Evolutionary conservation across 2,113 vertebrate genomes (phyloP).

Genomic region (Phrynocephalus versicolor): DNA sequence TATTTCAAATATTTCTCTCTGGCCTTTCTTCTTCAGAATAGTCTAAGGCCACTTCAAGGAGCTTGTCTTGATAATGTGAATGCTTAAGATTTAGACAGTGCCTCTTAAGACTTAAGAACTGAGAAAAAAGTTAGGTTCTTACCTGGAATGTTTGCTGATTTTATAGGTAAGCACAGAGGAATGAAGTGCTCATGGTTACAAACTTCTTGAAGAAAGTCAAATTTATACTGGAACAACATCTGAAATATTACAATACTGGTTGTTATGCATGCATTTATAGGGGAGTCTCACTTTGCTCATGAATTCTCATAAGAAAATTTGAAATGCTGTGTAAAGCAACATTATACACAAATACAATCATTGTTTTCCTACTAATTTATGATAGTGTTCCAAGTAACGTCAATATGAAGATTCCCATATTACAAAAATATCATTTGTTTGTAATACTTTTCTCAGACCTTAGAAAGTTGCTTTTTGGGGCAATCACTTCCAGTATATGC

Average conservation of each 20-base stretch:
- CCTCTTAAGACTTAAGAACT: background rate
- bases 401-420: background rate
- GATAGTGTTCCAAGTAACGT: background rate
- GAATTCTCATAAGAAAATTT: fast-evolving
- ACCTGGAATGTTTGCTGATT: constrained; percentile 87
- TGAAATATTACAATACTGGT: constrained; percentile 69
- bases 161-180: constrained; percentile 90
- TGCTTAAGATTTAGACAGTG: background rate
- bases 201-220: constrained; percentile 95
- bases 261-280: background rate
- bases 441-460: background rate
- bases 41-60: no score
- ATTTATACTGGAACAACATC: constrained; percentile 91
- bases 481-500: no score
- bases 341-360: background rate
- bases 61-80: background rate
- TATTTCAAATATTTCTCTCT: no score
- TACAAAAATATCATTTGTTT: background rate
- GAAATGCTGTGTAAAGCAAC: background rate
- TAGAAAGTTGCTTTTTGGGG: no score
- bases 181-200: constrained; percentile 97
- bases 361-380: background rate
- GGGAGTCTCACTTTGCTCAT: background rate
- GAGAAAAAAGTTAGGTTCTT: constrained; percentile 13
- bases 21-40: no score